Conservation (phyloP, 1,140 invertebrate species). For the Caerostris extrusa region DNA sequence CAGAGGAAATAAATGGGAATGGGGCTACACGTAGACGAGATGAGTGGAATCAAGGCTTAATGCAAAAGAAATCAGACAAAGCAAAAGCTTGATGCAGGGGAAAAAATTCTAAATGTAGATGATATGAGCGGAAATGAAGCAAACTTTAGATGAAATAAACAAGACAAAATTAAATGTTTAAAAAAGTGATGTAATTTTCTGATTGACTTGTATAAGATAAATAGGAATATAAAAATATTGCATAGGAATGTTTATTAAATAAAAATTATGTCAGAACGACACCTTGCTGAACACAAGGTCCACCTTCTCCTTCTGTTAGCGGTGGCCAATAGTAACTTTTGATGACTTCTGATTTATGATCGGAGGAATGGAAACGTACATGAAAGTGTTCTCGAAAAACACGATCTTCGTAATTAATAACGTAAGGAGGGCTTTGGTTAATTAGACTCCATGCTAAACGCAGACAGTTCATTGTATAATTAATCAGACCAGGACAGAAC, state of each 20-base stretch:
- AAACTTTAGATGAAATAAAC: no score
- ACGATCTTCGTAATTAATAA: conserved; percentile 84
- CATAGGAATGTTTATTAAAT: not conserved
- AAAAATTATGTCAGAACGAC: conserved; percentile 86
- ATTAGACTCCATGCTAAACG: conserved; percentile 86
- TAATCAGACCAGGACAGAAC: conserved; percentile 84
- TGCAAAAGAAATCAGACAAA: no score
- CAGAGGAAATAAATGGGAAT: no score
- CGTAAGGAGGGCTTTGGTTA: conserved; percentile 81
- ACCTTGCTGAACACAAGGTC: conserved; percentile 87
- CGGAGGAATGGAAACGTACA: conserved; percentile 86
- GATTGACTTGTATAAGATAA: no score
- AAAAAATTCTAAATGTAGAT: no score
- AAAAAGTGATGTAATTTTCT: no score
- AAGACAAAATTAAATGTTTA: no score
- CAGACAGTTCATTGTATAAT: conserved; percentile 86
- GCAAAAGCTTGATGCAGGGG: no score
- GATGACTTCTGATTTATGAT: conserved; percentile 84
- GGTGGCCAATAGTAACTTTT: conserved; percentile 88
- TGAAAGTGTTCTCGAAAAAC: conserved; percentile 85
- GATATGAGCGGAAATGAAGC: no score
- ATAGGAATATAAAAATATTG: not conserved
- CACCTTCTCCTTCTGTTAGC: conserved; percentile 85
- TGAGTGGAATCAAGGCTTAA: no score
- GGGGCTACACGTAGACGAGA: no score